Evolutionary conservation across 53 echinoderm and acorn worm species (phyloP), one percentile per base, ranked within the genome.

Genomic region (Glandiceps talaboti): DNA sequence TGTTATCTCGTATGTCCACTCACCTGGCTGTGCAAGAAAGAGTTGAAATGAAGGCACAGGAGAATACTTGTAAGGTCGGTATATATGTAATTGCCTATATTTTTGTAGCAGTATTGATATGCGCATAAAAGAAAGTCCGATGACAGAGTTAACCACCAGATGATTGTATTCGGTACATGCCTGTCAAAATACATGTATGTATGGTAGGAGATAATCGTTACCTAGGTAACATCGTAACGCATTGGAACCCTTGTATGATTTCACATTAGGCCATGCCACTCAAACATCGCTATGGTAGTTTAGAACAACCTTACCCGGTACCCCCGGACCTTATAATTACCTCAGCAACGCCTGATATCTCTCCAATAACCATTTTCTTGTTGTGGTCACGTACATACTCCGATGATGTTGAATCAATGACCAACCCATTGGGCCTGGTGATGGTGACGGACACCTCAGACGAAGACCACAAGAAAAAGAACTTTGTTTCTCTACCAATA

Each of bases 271-370:
- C n/a, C n/a, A n/a, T n/a, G n/a, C n/a, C n/a, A n/a, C n/a, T n/a
- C n/a, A n/a, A n/a, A n/a, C n/a, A n/a, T n/a, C n/a, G n/a, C n/a
- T n/a, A n/a, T n/a, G n/a, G n/a, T n/a, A n/a, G n/a, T n/a, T n/a
- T n/a, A n/a, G n/a, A n/a, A n/a, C n/a, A n/a, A n/a, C n/a, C n/a
- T n/a, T n/a, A n/a, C n/a, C n/a, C n/a, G n/a, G n/a, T n/a, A n/a
- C n/a, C n/a, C n/a, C n/a, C n/a, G n/a, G n/a, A n/a, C n/a, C n/a
- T n/a, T n/a, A n/a, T n/a, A n/a, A n/a, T n/a, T 86, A 90, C 90
- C 90, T 86, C 81, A 1, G 90, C 90, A 29, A 75, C 77, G n/a
- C 79, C 90, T 73, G 28, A 1, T n/a, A 90, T 90, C 32, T 80
- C 29, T 1, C 77, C 76, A 0, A 73, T 73, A 0, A 86, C 1